phyloP scores from a whole-genome alignment of 1,140 invertebrate genomes.

The Platyura marginata region DNA sequence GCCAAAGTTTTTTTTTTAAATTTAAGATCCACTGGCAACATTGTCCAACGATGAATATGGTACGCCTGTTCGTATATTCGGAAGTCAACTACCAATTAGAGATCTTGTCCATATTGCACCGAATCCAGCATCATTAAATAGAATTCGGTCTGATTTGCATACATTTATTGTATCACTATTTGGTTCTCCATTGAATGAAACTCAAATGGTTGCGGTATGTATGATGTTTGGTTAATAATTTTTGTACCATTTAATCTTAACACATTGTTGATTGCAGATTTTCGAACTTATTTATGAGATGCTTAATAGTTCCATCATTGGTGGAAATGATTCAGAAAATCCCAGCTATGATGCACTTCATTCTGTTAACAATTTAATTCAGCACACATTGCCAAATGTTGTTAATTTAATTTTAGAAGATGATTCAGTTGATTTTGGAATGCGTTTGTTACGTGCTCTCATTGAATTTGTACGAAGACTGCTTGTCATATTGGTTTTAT shows the following conservation, averaged over 20 bases:
- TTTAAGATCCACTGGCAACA: too few relatives aligned
- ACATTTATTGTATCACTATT: conserved; percentile 12
- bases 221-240: too few relatives aligned
- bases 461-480: conserved; percentile 13
- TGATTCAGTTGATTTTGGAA: conserved; percentile 21
- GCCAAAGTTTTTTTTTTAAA: background rate
- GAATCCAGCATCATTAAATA: conserved; percentile 9
- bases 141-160: conserved; percentile 5
- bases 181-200: background rate
- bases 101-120: conserved; percentile 3
- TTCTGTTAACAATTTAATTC: conserved; percentile 17
- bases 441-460: conserved; percentile 21
- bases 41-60: conserved; percentile 1
- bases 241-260: too few relatives aligned
- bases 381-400: conserved; percentile 10
- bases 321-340: too few relatives aligned
- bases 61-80: conserved; percentile 1
- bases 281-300: too few relatives aligned
- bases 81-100: conserved; percentile 1
- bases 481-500: conserved; percentile 5
- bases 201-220: too few relatives aligned
- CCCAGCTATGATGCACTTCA: conserved; percentile 17
- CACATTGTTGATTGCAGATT: too few relatives aligned
- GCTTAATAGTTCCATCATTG: too few relatives aligned
- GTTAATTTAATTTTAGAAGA: conserved; percentile 23